Conservation (phyloP, 2,888 invertebrate genomes). For the Frankliniella intonsa region DNA sequence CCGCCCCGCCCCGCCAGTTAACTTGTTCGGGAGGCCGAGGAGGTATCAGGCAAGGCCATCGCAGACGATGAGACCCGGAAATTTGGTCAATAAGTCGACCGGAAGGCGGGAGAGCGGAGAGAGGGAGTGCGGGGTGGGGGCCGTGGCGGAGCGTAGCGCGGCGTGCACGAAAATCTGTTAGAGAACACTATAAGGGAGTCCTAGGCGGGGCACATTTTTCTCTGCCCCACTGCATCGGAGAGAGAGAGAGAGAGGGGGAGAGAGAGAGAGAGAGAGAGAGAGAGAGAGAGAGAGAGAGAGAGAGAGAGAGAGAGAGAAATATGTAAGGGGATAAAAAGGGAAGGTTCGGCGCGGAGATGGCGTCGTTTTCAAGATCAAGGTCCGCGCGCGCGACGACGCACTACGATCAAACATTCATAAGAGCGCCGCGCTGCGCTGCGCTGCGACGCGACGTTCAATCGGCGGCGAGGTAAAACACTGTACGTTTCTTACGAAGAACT, state of each 20-base stretch:
- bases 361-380: neutral
- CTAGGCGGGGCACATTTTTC: too few relatives aligned
- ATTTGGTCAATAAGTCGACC: conserved; percentile 16
- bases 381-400: neutral
- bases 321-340: neutral
- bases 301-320: neutral
- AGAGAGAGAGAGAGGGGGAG: too few relatives aligned
- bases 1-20: neutral
- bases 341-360: neutral
- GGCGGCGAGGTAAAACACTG: too few relatives aligned
- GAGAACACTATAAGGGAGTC: too few relatives aligned
- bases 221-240: too few relatives aligned
- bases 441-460: too few relatives aligned
- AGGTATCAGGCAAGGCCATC: neutral
- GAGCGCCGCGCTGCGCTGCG: too few relatives aligned
- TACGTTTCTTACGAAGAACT: too few relatives aligned
- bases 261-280: too few relatives aligned
- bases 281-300: too few relatives aligned
- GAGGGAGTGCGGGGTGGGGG: neutral
- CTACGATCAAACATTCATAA: too few relatives aligned
- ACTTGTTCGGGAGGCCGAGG: neutral
- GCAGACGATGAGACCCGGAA: conserved; percentile 8
- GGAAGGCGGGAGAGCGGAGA: neutral
- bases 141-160: neutral
- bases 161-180: too few relatives aligned